Evolutionary conservation across 2,797 vertebrate species (phyloP), one percentile per base, ranked within the genome.

Genomic region (Parauchenoglanis punctatus): DNA sequence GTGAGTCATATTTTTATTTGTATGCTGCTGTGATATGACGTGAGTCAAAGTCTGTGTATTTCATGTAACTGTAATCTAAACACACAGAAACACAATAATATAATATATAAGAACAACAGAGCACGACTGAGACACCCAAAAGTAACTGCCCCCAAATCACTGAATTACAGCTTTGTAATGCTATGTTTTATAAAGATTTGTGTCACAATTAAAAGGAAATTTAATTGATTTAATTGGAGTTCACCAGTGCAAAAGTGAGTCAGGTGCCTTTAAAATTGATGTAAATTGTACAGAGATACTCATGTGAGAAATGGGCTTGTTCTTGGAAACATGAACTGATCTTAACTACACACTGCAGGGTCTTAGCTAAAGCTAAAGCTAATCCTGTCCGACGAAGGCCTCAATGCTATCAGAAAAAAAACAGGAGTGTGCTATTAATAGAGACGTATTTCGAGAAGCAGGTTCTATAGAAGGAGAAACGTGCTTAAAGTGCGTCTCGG

Each of bases 381-480:
- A 85, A 85, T 77, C 12, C 44, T 28, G 59, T 49, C 25, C 11
- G n/a, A 10, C 7, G 18, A 52, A 59, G 52, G 49, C 67, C 54
- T 72, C 35, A 1, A 25, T 46, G 58, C 35, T 72, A 25, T 65
- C 81, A 67, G 10, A 67, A 12, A 31, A 75, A 72, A 58, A 72
- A 3, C 59, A 85, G 44, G 73, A 77, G 59, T 46, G 84, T 25
- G 40, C 84, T 85, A 85, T 85, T 85, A 77, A 77, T 85, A 85
- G 84, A 58, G 84, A 12, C 25, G 58, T 70, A 44, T 81, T 72
- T 81, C 35, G 68, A 86, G 77, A 59, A 81, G 75, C 83, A 80
- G 65, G 67, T 84, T 63, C 70, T 77, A 80, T 49, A 88, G 77
- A 56, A 88, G 84, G 54, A 59, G 63, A 85, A 88, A 85, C 73